phyloP scores from a whole-genome alignment of 2,797 vertebrate genomes.

The Allobates femoralis region DNA sequence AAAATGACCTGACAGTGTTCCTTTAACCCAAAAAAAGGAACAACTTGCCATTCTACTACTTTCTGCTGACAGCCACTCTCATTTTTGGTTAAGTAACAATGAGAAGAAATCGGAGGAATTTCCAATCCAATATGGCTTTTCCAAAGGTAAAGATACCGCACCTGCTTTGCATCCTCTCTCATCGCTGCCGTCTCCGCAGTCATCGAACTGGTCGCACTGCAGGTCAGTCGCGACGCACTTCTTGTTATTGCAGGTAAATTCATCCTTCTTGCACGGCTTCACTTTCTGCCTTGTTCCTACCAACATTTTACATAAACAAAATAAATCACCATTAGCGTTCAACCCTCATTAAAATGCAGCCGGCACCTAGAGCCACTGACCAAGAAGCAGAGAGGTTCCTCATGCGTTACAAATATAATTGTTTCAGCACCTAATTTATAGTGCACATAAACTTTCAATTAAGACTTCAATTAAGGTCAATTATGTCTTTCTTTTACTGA shows the following conservation, averaged over 20 bases:
- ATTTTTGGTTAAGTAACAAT: too few relatives aligned
- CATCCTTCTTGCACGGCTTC: conserved; percentile 91
- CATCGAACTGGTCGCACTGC: conserved; percentile 92
- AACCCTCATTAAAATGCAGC: conserved; percentile 30
- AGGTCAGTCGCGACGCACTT: conserved; percentile 87
- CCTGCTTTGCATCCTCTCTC: conserved; percentile 91
- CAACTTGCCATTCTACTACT: too few relatives aligned
- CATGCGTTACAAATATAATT: conserved; percentile 60
- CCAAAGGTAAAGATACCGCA: conserved; percentile 64
- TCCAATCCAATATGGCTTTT: not conserved
- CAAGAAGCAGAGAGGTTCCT: not conserved
- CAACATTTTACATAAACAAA: conserved; percentile 28
- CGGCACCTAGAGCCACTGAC: conserved; percentile 46
- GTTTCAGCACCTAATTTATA: conserved; percentile 46
- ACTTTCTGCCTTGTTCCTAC: conserved; percentile 52
- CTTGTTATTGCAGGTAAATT: conserved; percentile 89
- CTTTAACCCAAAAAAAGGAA: too few relatives aligned
- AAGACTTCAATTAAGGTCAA: conserved; percentile 66
- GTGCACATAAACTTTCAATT: conserved; percentile 61
- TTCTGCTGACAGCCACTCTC: too few relatives aligned
- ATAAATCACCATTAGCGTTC: conserved; percentile 60
- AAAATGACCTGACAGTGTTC: too few relatives aligned
- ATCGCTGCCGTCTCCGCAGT: conserved; percentile 95
- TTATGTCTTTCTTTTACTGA: conserved; percentile 57
- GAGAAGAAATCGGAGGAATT: too few relatives aligned